Evolutionary conservation across 2,888 invertebrate species (phyloP).

Genomic region (Latheticus oryzae): DNA sequence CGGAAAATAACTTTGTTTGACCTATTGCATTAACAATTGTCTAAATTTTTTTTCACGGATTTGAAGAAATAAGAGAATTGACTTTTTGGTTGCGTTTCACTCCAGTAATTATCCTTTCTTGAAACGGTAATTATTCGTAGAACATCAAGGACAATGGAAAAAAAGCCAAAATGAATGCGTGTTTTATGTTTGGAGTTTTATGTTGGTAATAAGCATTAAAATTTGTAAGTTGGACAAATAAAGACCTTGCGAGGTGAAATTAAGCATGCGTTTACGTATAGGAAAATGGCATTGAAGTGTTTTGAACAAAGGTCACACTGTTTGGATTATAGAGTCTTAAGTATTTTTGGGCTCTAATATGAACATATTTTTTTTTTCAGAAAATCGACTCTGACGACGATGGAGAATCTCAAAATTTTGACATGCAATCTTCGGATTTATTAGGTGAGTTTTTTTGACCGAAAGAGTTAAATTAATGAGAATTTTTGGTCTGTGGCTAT

Average conservation of each 20-base stretch:
- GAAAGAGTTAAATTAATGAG: no score
- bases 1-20: conserved; percentile 12
- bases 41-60: no score
- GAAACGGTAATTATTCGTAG: conserved; percentile 4
- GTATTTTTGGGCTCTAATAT: no score
- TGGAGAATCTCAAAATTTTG: conserved; percentile 19
- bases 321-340: no score
- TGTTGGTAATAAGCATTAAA: conserved; percentile 18
- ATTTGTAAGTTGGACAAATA: conserved; percentile 16
- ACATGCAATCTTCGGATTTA: conserved; percentile 32
- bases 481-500: not conserved
- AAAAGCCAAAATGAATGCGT: conserved; percentile 2
- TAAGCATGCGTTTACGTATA: conserved; percentile 6
- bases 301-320: no score
- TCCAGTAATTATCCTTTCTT: conserved; percentile 15
- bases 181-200: no score
- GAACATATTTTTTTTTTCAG: no score
- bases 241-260: conserved; percentile 16
- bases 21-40: conserved; percentile 9
- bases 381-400: conserved; percentile 10
- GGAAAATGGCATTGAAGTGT: no score
- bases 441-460: conserved; percentile 38
- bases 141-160: conserved; percentile 10
- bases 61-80: no score
- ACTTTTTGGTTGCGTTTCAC: no score